Base-by-base conservation (phyloP, 2,797 vertebrate genomes). In the Manis javanica region DNA sequence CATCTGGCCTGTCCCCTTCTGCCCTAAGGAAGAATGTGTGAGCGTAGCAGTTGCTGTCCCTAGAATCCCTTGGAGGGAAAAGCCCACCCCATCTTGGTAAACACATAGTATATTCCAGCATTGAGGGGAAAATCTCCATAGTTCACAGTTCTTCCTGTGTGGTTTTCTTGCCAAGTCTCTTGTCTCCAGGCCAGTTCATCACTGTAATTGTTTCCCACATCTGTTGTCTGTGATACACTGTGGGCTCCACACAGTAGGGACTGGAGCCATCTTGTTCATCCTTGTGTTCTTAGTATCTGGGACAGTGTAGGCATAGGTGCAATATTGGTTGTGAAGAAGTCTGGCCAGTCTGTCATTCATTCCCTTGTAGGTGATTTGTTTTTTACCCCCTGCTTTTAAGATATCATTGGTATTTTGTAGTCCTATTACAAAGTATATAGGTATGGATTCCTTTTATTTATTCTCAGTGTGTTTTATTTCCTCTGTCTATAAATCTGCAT, bases 91-190 rank as follows among this genome's bases (percentile, higher is more conserved):
- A 10, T 66, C 53, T 24, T 82, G 75, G 49, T 71, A 88, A 95
- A 79, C 75, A 69, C n/a, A 5, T 4, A 26, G 34, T 42, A 29
- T 55, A 37, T 64, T 53, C 83, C 86, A 83, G 57, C 37, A 49
- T 39, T 12, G 39, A 37, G 68, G 55, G 87, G 66, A 82, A 90
- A 90, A 55, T 85, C 46, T 49, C 63, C 42, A 2, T 34, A 86
- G 39, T 69, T 57, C 74, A n/a, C 57, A 18, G 46, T 93, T 90
- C 66, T 39, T 4, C n/a, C 13, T 7, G 18, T 77, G 34, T 46
- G 34, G 4, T 72, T 78, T 95, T 59, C 85, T 96, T 88, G 83
- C 72, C n/a, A 72, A 4, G 81, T 86, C 51, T 90, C 82, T 82
- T 89, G 71, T 63, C 71, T 15, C 9, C 4, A 68, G 34, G 57